These are phyloP conservation scores for Pseudorectes ferrugineus DNA, from an alignment of 2,113 vertebrate genomes.

Conservation along the genomic window DNA sequence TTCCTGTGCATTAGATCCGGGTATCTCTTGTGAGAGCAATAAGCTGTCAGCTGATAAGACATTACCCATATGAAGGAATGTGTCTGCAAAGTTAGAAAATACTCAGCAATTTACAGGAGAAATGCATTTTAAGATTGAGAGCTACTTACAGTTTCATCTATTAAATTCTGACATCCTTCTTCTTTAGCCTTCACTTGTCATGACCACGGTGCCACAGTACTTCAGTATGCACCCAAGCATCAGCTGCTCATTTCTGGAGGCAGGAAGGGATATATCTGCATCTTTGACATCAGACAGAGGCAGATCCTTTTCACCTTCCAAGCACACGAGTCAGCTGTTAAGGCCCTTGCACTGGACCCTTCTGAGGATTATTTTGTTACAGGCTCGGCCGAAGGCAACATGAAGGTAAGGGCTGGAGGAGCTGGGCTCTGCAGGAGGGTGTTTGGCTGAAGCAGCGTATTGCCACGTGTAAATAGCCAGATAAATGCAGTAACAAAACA, in stretches of 20 bases:
- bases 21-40: not conserved
- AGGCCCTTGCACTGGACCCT: slow-evolving; percentile 88
- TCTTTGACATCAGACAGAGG: slow-evolving; percentile 96
- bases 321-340: slow-evolving; percentile 93
- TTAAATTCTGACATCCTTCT: not conserved
- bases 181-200: slow-evolving; percentile 91
- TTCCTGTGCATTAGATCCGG: not conserved
- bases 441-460: not conserved
- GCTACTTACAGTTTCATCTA: not conserved
- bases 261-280: slow-evolving; percentile 87
- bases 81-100: not conserved
- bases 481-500: not conserved
- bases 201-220: slow-evolving; percentile 93
- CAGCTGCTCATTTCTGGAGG: slow-evolving; percentile 93
- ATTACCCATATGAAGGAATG: not conserved
- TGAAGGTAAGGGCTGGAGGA: slow-evolving; percentile 83
- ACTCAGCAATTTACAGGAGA: not conserved
- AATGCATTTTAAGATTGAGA: not conserved
- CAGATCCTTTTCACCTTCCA: slow-evolving; percentile 92
- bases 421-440: not conserved
- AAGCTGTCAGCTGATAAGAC: not conserved
- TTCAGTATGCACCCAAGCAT: slow-evolving; percentile 93
- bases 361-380: slow-evolving; percentile 94
- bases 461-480: not conserved
- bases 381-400: slow-evolving; percentile 95